A percentile compares a stretch with the other conserved stretches of the same genome.
phyloP scores from a whole-genome alignment of 1,140 invertebrate species.

The Heliconius melpomene region DNA sequence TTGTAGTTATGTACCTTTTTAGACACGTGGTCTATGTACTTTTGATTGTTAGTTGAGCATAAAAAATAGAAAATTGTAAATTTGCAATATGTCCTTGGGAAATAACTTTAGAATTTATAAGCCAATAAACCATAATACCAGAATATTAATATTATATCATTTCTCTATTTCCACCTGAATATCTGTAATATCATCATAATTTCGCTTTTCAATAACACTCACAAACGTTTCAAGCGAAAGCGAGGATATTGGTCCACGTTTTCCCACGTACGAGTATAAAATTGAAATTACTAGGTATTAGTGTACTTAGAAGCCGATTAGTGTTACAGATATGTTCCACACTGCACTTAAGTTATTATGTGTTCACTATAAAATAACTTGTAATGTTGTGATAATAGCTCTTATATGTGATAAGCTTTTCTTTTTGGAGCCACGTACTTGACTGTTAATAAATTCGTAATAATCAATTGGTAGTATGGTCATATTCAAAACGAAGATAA shows the following conservation, averaged over 20 bases:
- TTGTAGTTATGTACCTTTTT: background rate
- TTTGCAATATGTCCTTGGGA: no score
- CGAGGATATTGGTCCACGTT: constrained; percentile 17
- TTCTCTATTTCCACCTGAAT: background rate
- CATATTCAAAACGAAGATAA: no score
- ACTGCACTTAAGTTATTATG: constrained; percentile 18
- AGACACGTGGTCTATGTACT: background rate
- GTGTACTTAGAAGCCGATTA: constrained; percentile 44
- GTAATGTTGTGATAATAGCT: background rate
- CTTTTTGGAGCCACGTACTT: background rate
- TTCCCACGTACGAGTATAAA: constrained; percentile 45
- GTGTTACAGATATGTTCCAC: constrained; percentile 37
- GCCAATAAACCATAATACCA: no score
- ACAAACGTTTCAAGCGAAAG: constrained; percentile 1
- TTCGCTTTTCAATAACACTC: constrained; percentile 15
- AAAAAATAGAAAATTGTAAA: background rate
- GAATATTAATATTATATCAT: no score
- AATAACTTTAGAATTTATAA: no score
- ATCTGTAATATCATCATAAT: constrained; percentile 15
- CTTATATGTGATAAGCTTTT: background rate
- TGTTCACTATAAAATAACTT: background rate
- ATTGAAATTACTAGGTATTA: constrained; percentile 46
- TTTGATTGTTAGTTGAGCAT: background rate
- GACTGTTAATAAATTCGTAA: no score
- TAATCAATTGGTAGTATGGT: no score